Evolutionary conservation across 2,113 vertebrate species (phyloP).

Genomic region (Halichoerus grypus): DNA sequence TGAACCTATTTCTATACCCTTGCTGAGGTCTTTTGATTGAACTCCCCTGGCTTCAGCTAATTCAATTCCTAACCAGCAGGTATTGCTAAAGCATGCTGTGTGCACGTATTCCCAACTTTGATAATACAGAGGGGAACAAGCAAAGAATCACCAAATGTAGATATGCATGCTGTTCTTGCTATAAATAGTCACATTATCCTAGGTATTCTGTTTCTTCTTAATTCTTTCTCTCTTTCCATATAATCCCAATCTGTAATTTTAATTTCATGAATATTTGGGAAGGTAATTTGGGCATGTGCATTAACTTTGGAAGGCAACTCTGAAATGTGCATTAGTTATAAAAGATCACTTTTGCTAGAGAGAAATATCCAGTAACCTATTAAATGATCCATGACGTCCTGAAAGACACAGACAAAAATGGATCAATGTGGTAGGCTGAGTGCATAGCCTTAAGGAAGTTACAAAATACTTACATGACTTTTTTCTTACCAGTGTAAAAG

Average conservation of each 20-base stretch:
- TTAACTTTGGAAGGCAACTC: background rate
- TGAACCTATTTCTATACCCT: conserved; percentile 29
- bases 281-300: background rate
- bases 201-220: background rate
- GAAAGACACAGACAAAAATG: conserved; percentile 21
- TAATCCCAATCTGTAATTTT: conserved; percentile 43
- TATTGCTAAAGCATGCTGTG: conserved; percentile 60
- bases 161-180: background rate
- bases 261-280: conserved; percentile 28
- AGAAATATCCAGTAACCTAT: conserved; percentile 7
- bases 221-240: background rate
- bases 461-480: background rate
- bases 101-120: conserved; percentile 29
- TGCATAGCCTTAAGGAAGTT: background rate
- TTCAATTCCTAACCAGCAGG: conserved; percentile 68
- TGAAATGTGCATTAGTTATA: background rate
- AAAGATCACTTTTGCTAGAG: background rate
- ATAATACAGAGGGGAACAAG: conserved; percentile 19
- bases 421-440: background rate
- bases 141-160: conserved; percentile 44
- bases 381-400: background rate
- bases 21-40: conserved; percentile 50
- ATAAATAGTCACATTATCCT: conserved; percentile 43
- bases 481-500: background rate
- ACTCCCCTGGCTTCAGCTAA: conserved; percentile 60